phyloP scores from a whole-genome alignment of 1,140 invertebrate genomes.

The Cryptotermes secundus region DNA sequence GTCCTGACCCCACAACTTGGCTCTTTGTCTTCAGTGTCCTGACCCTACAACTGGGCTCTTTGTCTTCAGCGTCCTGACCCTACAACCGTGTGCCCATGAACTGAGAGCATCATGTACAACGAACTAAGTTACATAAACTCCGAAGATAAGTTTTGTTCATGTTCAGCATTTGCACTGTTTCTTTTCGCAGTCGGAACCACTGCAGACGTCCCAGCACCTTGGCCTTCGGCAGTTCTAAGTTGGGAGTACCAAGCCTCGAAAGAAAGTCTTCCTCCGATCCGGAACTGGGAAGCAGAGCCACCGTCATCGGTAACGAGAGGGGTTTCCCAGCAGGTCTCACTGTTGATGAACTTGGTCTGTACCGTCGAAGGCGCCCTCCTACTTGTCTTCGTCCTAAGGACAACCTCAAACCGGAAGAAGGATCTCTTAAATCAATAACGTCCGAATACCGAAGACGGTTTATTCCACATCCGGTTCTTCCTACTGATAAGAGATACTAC shows the following conservation, averaged over 20 bases:
- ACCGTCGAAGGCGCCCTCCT: slow-evolving; percentile 50
- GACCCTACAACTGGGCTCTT: too few relatives aligned
- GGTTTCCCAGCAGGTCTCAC: slow-evolving; percentile 53
- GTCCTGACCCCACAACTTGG: too few relatives aligned
- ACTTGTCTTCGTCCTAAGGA: slow-evolving; percentile 43
- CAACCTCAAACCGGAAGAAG: slow-evolving; percentile 40
- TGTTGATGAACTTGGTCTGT: slow-evolving; percentile 55
- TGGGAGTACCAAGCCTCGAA: slow-evolving; percentile 6
- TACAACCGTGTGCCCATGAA: too few relatives aligned
- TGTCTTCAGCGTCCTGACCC: too few relatives aligned
- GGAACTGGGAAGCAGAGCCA: slow-evolving; percentile 34
- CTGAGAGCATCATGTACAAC: too few relatives aligned
- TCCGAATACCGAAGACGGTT: slow-evolving; percentile 48
- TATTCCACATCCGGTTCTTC: slow-evolving; percentile 36
- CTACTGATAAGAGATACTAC: background rate
- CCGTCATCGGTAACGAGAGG: slow-evolving; percentile 33
- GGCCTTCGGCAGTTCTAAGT: slow-evolving; percentile 26
- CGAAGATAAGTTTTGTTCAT: background rate
- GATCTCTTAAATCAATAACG: slow-evolving; percentile 39
- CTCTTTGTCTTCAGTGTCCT: too few relatives aligned
- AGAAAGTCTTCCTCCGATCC: slow-evolving; percentile 42
- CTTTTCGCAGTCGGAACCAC: background rate
- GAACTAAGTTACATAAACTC: background rate
- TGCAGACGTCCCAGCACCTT: slow-evolving; percentile 26
- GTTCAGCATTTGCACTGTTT: background rate